phyloP scores from a whole-genome alignment of 2,113 vertebrate species.

The Sorex araneus region DNA sequence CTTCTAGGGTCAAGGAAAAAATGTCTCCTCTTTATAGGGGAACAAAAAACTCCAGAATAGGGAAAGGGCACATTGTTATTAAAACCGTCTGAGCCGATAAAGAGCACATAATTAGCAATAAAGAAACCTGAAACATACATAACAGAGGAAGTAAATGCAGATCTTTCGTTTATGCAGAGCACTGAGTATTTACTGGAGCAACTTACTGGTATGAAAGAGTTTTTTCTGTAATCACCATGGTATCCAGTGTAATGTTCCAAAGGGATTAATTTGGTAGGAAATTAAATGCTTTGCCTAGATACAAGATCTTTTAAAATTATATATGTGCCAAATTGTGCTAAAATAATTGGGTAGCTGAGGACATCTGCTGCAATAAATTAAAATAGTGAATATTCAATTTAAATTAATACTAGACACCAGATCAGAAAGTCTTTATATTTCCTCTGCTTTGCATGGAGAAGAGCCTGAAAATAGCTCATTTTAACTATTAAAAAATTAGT shows the following conservation, averaged over 20 bases:
- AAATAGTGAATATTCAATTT: slow-evolving; percentile 74
- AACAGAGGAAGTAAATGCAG: slow-evolving; percentile 70
- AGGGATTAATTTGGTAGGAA: slow-evolving; percentile 84
- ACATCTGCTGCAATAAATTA: slow-evolving; percentile 84
- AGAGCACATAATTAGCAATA: slow-evolving; percentile 59
- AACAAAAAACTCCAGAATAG: slow-evolving; percentile 42
- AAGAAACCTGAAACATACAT: slow-evolving; percentile 46
- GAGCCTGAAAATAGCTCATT: slow-evolving; percentile 76
- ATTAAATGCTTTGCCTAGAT: slow-evolving; percentile 80
- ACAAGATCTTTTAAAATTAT: slow-evolving; percentile 80
- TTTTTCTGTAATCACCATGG: slow-evolving; percentile 36
- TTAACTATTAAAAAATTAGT: slow-evolving; percentile 66
- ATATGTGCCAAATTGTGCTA: slow-evolving; percentile 79
- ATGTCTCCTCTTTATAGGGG: not conserved
- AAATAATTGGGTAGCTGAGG: slow-evolving; percentile 83
- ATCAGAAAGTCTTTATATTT: slow-evolving; percentile 80
- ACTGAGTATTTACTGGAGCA: slow-evolving; percentile 59
- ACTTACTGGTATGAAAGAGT: slow-evolving; percentile 67
- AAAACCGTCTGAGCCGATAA: slow-evolving; percentile 46
- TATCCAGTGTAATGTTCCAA: slow-evolving; percentile 75
- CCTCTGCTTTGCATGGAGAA: slow-evolving; percentile 62
- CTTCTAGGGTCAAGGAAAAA: slow-evolving; percentile 18
- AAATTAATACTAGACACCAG: slow-evolving; percentile 80
- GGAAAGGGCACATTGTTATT: not conserved
- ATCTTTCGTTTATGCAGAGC: slow-evolving; percentile 4